These are phyloP conservation scores for Poliocrania exsul DNA, from an alignment of 2,797 vertebrate genomes.

Conservation along the genomic window DNA sequence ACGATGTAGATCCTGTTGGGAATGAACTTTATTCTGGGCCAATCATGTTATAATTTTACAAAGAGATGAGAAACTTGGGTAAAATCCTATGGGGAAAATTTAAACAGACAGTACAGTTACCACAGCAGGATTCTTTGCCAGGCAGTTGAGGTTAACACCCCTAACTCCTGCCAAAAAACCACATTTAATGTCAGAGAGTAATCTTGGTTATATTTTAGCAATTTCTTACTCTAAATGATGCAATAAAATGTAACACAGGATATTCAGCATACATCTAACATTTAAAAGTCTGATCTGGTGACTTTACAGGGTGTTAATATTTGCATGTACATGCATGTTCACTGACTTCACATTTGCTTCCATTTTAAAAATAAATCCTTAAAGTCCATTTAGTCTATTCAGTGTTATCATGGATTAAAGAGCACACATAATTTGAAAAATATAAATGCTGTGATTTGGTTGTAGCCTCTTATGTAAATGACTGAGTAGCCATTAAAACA, in stretches of 20 bases:
- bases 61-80: background rate
- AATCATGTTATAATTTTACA: background rate
- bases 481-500: constrained; percentile 14
- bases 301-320: background rate
- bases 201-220: background rate
- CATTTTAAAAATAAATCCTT: constrained; percentile 35
- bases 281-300: background rate
- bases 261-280: background rate
- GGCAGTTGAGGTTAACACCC: background rate
- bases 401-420: background rate
- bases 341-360: background rate
- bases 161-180: constrained; percentile 33
- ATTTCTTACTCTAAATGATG: constrained; percentile 10
- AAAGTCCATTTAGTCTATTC: constrained; percentile 25
- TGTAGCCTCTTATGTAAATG: background rate
- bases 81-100: background rate
- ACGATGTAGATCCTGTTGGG: accelerated
- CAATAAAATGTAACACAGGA: constrained; percentile 9
- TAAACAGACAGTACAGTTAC: background rate
- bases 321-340: accelerated
- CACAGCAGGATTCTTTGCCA: constrained; percentile 2
- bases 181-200: background rate
- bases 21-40: background rate
- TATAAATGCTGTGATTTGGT: background rate
- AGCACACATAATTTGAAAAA: background rate